Conservation (phyloP, 92 coral and sea anemone species). For the Paragorgia papillata region DNA sequence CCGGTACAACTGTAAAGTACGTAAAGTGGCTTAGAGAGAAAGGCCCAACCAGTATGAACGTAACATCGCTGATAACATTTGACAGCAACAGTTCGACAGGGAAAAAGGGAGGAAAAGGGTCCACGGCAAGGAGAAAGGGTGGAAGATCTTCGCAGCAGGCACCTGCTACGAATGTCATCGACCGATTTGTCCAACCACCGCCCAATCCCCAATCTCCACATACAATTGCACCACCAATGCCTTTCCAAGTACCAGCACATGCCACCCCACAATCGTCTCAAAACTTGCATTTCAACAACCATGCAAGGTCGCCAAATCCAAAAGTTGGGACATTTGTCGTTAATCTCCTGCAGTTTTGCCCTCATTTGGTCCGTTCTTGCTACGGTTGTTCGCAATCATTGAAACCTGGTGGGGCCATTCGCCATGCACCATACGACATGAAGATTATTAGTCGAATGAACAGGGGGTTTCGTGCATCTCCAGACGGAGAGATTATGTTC, state of each 20-base stretch:
- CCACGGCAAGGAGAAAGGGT: conserved; percentile 39
- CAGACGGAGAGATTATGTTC: neutral
- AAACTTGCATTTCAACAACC: too few relatives aligned
- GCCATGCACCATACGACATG: neutral
- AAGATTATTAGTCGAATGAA: neutral
- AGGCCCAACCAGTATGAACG: conserved; percentile 22
- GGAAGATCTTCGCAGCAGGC: conserved; percentile 3
- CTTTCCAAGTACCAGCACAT: too few relatives aligned
- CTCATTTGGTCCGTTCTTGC: neutral
- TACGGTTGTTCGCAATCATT: conserved; percentile 2
- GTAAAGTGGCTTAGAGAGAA: conserved; percentile 26
- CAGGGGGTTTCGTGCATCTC: neutral
- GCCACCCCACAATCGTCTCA: too few relatives aligned
- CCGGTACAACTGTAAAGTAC: conserved; percentile 13
- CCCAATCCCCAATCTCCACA: too few relatives aligned
- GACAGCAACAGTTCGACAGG: conserved; percentile 41
- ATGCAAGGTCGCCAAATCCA: too few relatives aligned
- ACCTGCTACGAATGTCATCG: conserved; percentile 19
- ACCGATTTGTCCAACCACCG: neutral
- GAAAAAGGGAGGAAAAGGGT: conserved; percentile 36
- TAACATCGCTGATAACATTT: conserved; percentile 41
- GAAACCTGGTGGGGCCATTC: conserved; percentile 1
- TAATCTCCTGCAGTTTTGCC: neutral
- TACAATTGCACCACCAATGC: too few relatives aligned
- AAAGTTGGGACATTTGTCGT: neutral